phyloP scores from a whole-genome alignment of 2,797 vertebrate genomes.

The Chelon labrosus region DNA sequence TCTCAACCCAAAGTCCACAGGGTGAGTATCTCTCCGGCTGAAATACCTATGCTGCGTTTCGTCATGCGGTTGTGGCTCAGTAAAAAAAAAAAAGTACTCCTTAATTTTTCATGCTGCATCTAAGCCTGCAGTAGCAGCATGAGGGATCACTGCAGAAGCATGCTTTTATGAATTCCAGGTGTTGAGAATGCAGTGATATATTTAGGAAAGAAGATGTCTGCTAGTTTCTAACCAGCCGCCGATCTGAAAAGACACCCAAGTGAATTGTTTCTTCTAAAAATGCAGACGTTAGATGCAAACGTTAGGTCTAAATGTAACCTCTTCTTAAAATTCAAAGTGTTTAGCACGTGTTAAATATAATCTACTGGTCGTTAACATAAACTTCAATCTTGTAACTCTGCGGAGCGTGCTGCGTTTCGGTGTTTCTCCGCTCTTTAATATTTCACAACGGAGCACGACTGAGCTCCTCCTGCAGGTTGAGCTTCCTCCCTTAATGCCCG shows the following conservation, averaged over 20 bases:
- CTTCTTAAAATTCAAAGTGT: too few species aligned
- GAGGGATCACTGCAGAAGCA: not conserved
- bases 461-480: not conserved
- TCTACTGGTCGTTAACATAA: too few species aligned
- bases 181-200: not conserved
- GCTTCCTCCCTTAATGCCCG: not conserved
- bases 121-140: not conserved
- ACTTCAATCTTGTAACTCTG: too few species aligned
- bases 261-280: not conserved
- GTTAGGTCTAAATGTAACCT: too few species aligned
- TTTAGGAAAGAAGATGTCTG: not conserved
- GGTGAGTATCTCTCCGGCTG: constrained; percentile 73
- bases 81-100: not conserved
- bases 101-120: not conserved
- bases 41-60: constrained; percentile 4
- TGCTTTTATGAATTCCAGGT: too few species aligned
- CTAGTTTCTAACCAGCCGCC: not conserved
- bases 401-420: too few species aligned
- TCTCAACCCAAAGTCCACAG: constrained; percentile 82
- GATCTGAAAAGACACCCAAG: not conserved
- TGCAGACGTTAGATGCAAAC: too few species aligned
- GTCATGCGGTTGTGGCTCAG: not conserved
- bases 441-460: not conserved
- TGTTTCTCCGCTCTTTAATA: not conserved
- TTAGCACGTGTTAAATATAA: too few species aligned